phyloP scores from a whole-genome alignment of 2,797 vertebrate genomes.

The Salarias fasciatus region DNA sequence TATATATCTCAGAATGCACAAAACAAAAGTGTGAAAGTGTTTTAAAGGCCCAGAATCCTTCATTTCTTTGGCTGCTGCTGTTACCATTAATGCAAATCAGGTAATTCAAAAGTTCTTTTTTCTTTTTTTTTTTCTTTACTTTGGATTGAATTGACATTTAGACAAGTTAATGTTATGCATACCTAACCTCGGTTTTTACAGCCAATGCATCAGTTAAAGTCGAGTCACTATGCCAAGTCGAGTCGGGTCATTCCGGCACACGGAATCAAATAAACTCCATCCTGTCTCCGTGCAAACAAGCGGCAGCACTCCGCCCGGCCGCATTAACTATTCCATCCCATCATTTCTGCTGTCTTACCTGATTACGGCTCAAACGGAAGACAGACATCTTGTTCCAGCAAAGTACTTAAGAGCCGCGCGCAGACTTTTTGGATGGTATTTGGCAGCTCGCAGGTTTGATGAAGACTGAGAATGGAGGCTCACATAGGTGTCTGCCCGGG shows the following conservation, averaged over 20 bases:
- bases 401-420: constrained; percentile 32
- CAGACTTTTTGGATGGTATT: constrained; percentile 31
- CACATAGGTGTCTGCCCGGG: constrained; percentile 45
- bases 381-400: constrained; percentile 28
- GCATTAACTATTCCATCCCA: constrained; percentile 20
- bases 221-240: constrained; percentile 3
- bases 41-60: too few species aligned
- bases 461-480: constrained; percentile 42
- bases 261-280: constrained; percentile 1
- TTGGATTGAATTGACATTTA: constrained; percentile 20
- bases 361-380: constrained; percentile 42
- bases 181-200: background rate
- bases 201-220: constrained; percentile 2
- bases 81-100: too few species aligned
- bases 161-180: background rate
- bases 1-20: too few species aligned
- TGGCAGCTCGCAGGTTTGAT: constrained; percentile 39
- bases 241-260: constrained; percentile 1
- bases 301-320: constrained; percentile 4
- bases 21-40: too few species aligned
- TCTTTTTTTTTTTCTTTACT: background rate
- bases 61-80: too few species aligned
- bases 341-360: constrained; percentile 33
- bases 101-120: background rate
- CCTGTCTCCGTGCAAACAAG: background rate